Evolutionary conservation across 35 echinoderm and acorn worm species (phyloP), one percentile per base, ranked within the genome.

Genomic region (Hemicentrotus pulcherrimus): DNA sequence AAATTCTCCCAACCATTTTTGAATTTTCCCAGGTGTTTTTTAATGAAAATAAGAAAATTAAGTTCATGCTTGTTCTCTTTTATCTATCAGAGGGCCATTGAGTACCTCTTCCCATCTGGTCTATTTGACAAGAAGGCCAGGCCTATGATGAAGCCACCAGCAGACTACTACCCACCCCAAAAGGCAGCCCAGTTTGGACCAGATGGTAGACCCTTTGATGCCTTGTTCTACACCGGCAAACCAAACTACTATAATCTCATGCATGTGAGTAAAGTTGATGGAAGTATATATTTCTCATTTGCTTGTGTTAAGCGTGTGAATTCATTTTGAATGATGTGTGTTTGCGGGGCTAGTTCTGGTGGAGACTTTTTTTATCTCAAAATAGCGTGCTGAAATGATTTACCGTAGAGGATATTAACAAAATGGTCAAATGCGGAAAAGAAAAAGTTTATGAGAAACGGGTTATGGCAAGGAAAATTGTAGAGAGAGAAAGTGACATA

Each of bases 181-280:
- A 97, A 99, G 86, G 98, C 97, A 47, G 97, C 97, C 48, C 97
- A 97, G 96, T 96, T 97, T 94, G 98, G 95, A 31, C 18, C 94
- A 30, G 97, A 99, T 91, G 98, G 98, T 14, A 95, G 98, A 86
- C 98, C 98, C 11, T 97, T 96, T 92, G 86, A 97, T 78, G 96
- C 10, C 41, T 90, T 99, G 12, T 99, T 99, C 94, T 99, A 97
- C 94, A 99, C 98, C 22, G 97, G 97, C 31, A 99, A 97, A 85
- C 96, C 98, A 94, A 97, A 97, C 85, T 99, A 97, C 85, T 99
- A 94, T 60, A 96, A 96, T 32, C 95, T 99, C 6, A 99, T 99
- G 98, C 98, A 99, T 96, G 98, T 99, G 94, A 97, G 88, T 78
- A 0, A 22, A 78, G 24, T n/a, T 5, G 65, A 78, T 78, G 65